A percentile compares a stretch with the other conserved stretches of the same genome.
Conservation (phyloP, 1,140 invertebrate species). For the Diorhabda carinulata region DNA sequence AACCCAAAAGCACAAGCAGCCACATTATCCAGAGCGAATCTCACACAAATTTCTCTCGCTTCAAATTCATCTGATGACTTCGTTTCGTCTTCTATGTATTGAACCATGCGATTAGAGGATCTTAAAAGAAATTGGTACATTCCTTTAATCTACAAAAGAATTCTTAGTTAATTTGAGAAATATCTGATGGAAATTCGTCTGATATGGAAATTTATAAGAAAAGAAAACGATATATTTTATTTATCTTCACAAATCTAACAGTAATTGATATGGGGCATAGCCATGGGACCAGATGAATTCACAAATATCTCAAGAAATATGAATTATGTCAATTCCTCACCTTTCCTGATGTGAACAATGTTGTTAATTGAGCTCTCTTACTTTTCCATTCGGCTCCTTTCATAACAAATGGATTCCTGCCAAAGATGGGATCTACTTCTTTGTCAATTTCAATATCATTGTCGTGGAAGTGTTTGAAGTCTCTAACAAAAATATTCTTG, state of each 20-base stretch:
- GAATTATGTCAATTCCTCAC: slow-evolving; percentile 6
- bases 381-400: slow-evolving; percentile 47
- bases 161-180: no score
- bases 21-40: slow-evolving; percentile 52
- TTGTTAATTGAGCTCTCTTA: slow-evolving; percentile 44
- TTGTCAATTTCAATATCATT: slow-evolving; percentile 41
- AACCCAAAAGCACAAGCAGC: slow-evolving; percentile 51
- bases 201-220: no score
- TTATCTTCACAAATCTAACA: no score
- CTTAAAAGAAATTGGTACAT: slow-evolving; percentile 39
- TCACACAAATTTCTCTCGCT: slow-evolving; percentile 42
- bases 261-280: no score
- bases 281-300: no score
- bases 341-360: slow-evolving; percentile 45
- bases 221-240: no score
- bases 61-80: slow-evolving; percentile 29
- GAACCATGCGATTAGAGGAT: slow-evolving; percentile 33
- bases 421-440: slow-evolving; percentile 43
- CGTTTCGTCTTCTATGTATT: slow-evolving; percentile 6
- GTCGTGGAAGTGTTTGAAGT: slow-evolving; percentile 50
- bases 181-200: no score
- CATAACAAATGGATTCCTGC: slow-evolving; percentile 46
- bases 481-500: slow-evolving; percentile 53
- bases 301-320: no score
- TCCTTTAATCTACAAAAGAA: slow-evolving; percentile 27